phyloP scores from a whole-genome alignment of 2,113 vertebrate genomes.

The Erpornis zantholeuca region DNA sequence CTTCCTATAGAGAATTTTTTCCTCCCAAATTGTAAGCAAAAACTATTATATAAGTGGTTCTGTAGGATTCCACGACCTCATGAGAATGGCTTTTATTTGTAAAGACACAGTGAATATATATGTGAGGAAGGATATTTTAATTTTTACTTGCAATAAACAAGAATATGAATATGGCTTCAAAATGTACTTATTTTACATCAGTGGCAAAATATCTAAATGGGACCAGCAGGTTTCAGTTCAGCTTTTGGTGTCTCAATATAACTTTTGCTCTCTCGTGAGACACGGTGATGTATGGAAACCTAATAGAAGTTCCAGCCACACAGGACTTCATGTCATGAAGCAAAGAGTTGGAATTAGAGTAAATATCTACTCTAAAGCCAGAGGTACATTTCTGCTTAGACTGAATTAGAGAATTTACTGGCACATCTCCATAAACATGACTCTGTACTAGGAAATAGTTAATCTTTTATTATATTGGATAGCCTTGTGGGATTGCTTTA shows the following conservation, averaged over 20 bases:
- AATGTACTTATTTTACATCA: background rate
- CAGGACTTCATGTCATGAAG: background rate
- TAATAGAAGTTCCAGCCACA: background rate
- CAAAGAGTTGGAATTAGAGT: background rate
- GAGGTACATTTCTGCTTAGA: background rate
- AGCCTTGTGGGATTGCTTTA: conserved; percentile 44
- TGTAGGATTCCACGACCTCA: background rate
- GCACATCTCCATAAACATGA: background rate
- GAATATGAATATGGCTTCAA: background rate
- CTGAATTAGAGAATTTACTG: conserved; percentile 12
- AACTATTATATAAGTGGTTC: background rate
- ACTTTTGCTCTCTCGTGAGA: background rate
- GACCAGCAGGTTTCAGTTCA: background rate
- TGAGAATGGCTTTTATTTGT: background rate
- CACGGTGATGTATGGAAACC: background rate
- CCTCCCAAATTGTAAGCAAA: background rate
- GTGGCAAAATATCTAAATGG: background rate
- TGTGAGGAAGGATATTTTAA: background rate
- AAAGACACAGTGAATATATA: background rate
- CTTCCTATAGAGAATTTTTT: background rate
- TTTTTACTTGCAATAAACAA: background rate
- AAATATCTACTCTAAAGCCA: background rate
- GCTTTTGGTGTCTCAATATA: background rate
- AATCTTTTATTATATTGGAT: conserved; percentile 53
- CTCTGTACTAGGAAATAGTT: conserved; percentile 52